Base-by-base conservation (phyloP, 2,888 invertebrate genomes). In the Macropis europaea region DNA sequence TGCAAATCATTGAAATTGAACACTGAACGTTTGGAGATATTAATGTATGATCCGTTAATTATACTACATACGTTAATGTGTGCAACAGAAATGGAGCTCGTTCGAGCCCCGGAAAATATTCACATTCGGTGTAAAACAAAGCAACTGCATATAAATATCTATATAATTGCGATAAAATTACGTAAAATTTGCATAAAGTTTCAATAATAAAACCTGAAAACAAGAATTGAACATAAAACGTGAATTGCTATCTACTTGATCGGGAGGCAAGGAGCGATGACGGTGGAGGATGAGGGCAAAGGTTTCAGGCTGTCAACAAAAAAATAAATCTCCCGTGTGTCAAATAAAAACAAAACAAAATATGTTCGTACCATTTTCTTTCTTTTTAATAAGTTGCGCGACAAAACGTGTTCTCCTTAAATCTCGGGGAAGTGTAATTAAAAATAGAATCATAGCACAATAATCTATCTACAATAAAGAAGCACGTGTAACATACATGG, bases 311-410 rank as follows among this genome's bases (percentile, higher is more conserved):
- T 43, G 5, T 30, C 28, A 11, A 69, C 28, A 19, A 67, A 61
- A 60, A 54, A 30, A 63, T 54, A 54, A 61, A 28, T 50, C 9
- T 38, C 22, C 11, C 22, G n/a, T 43, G 22, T 22, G 28, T 28
- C 3, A 22, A 54, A 60, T 38, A 7, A 52, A 56, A 69, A 64
- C 32, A 71, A 86, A 85, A 84, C 83, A 87, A 89, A 40, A 87
- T 89, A 79, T 87, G 84, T 84, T 85, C 81, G 82, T 84, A 82
- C 77, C 82, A 84, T 77, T 83, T 15, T 28, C 28, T 22, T 38
- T 47, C 30, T 50, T 76, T 81, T 83, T 83, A 83, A 84, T 83
- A 80, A 84, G 19, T 72, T 81, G 43, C 79, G 76, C 76, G 81
- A 82, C 79, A 83, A 76, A 30, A 36, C 52, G 66, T 74, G 60